Percentiles rank a stretch among this genome's conserved stretches.
These are phyloP conservation scores for Drosophila funebris DNA, from an alignment of 1,140 invertebrate species.

Conservation along the genomic window DNA sequence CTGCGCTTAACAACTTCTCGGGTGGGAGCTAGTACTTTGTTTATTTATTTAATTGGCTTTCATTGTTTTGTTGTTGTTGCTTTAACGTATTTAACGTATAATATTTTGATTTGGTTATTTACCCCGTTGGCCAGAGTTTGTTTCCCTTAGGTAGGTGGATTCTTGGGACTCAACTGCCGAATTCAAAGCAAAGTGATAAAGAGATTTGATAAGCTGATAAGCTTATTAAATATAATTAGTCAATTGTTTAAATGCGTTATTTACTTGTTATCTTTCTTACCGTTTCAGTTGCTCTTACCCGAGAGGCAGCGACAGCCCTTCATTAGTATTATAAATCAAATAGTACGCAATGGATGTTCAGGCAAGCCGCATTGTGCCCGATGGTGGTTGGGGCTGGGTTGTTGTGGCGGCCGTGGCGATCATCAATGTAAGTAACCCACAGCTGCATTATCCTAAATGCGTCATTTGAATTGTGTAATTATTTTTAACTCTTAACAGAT, in stretches of 20 bases:
- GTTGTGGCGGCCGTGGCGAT: constrained; percentile 86
- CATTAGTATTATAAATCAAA: constrained; percentile 1
- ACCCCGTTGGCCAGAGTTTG: not conserved
- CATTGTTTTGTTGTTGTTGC: constrained; percentile 10
- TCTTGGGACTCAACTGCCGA: not conserved
- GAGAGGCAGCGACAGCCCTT: not conserved
- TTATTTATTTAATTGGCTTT: not conserved
- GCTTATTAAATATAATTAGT: constrained; percentile 24
- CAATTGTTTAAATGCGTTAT: constrained; percentile 14
- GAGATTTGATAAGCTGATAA: constrained; percentile 40
- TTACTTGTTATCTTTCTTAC: constrained; percentile 10
- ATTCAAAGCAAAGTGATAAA: constrained; percentile 2
- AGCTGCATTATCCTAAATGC: not conserved
- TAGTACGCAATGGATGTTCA: constrained; percentile 48
- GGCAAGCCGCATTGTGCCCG: constrained; percentile 82
- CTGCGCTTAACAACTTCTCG: not conserved
- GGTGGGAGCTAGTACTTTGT: not conserved
- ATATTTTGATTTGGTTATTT: constrained; percentile 1
- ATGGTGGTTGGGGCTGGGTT: constrained; percentile 89
- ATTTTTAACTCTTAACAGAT: constrained; percentile 84
- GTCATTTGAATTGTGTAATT: not conserved
- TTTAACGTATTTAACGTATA: constrained; percentile 9
- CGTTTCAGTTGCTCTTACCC: constrained; percentile 13
- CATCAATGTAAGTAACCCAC: constrained; percentile 86
- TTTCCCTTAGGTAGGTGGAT: not conserved